These are phyloP conservation scores for Caenorhabditis remanei DNA, from an alignment of 1,140 invertebrate species.

Conservation along the genomic window DNA sequence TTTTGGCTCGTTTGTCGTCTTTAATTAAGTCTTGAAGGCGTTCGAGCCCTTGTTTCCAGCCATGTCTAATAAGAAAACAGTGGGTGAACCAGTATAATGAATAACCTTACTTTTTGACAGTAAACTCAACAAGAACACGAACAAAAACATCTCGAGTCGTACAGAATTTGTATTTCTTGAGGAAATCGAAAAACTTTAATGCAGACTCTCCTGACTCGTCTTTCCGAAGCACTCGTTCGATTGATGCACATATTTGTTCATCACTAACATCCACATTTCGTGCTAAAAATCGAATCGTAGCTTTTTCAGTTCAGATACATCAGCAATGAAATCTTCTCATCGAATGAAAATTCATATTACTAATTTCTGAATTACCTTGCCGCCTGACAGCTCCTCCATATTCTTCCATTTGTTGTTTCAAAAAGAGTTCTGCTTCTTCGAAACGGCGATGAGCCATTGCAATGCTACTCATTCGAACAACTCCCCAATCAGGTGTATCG, in stretches of 20 bases:
- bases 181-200: constrained; percentile 35
- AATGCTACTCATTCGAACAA: constrained; percentile 44
- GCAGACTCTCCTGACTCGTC: neutral
- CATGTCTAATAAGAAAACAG: neutral
- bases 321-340: too few relatives aligned
- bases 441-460: neutral
- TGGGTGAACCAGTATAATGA: neutral
- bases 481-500: constrained; percentile 43
- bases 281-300: neutral
- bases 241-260: constrained; percentile 16
- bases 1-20: constrained; percentile 7
- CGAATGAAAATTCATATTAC: too few relatives aligned
- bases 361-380: neutral
- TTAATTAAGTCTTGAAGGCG: neutral
- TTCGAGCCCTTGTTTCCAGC: neutral
- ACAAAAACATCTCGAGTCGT: constrained; percentile 35
- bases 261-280: constrained; percentile 23
- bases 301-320: neutral
- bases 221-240: constrained; percentile 6
- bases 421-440: constrained; percentile 11
- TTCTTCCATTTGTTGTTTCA: constrained; percentile 48
- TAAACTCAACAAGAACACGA: neutral
- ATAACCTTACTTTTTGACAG: constrained; percentile 15
- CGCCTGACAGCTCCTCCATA: neutral
- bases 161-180: constrained; percentile 43